Base-by-base conservation (phyloP, 2,113 vertebrate genomes). In the Xenopus laevis region DNA sequence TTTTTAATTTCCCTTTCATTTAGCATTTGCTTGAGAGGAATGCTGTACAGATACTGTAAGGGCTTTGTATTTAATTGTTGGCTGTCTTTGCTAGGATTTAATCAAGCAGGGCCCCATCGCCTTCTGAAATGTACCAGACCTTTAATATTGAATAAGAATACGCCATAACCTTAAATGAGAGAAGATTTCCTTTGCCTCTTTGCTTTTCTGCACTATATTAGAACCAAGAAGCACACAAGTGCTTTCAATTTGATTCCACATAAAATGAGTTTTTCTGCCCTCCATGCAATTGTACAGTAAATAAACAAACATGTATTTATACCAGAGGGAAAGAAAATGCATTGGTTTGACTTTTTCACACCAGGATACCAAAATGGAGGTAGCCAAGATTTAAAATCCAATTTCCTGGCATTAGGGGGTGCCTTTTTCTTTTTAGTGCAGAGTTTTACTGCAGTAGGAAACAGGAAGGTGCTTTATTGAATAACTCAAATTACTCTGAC, bases 361-460 rank as follows among this genome's bases (percentile, higher is more conserved):
- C 67, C 15, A 33, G 59, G 73, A 64, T 63, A 67, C 47, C 59
- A 76, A 69, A 44, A 70, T 64, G 60, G 59, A 77, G 20, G 47
- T n/a, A 18, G 81, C 83, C 74, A 74, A 83, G 84, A 89, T 86
- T 84, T 89, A 84, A 85, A 80, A 83, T 82, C 86, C 87, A 88
- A 88, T 90, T 87, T 83, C 80, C 81, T 79, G 70, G 83, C 82
- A 75, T 82, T 87, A 87, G 87, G 83, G 84, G 80, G 82, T 87
- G 83, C 87, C 87, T 84, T 87, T 81, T 79, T 27, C 23, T 84
- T 78, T 79, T 84, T 80, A 79, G 82, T 72, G 72, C 17, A 78
- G 81, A 80, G 40, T 84, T 74, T 84, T 84, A 87, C 86, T 86
- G 85, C 89, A 83, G 85, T 78, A 78, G 83, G 83, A 85, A 81